These are phyloP conservation scores for Eulemur coronatus DNA, from an alignment of 2,797 vertebrate species.

Conservation along the genomic window DNA sequence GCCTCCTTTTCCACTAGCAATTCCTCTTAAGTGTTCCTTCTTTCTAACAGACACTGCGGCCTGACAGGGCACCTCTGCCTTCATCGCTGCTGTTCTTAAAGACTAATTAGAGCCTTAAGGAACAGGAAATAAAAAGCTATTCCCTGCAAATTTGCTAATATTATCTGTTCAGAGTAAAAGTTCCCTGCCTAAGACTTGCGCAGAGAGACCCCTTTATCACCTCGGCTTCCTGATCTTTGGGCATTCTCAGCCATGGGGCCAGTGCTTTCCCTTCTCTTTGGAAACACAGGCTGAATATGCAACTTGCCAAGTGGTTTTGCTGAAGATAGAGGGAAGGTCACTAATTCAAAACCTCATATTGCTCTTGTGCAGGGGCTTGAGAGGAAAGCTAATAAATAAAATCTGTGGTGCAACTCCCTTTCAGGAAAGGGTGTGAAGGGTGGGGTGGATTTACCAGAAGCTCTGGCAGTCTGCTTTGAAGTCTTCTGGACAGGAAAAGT, in stretches of 20 bases:
- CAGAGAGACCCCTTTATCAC: neutral
- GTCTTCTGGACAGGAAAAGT: slow-evolving; percentile 40
- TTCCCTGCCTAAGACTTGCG: neutral
- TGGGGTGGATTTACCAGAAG: neutral
- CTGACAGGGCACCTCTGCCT: neutral
- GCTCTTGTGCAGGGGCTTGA: neutral
- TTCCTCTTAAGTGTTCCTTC: neutral
- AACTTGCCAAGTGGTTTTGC: neutral
- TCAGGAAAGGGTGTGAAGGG: slow-evolving; percentile 40
- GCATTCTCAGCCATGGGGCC: neutral
- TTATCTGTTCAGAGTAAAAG: neutral
- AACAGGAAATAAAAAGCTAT: neutral
- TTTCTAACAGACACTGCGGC: neutral
- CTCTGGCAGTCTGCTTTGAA: neutral
- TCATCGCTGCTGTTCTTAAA: neutral
- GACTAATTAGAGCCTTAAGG: neutral
- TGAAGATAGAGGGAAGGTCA: neutral
- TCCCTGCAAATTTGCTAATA: neutral
- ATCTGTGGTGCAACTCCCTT: neutral
- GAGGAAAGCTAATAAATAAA: slow-evolving; percentile 42
- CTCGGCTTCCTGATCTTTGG: neutral
- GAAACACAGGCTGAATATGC: neutral
- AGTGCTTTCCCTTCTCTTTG: neutral
- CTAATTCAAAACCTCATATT: neutral
- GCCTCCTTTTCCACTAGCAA: neutral